A percentile compares a stretch with the other conserved stretches of the same genome.
These are phyloP conservation scores for Orthonyx spaldingii DNA, from an alignment of 2,113 vertebrate genomes.

Conservation along the genomic window DNA sequence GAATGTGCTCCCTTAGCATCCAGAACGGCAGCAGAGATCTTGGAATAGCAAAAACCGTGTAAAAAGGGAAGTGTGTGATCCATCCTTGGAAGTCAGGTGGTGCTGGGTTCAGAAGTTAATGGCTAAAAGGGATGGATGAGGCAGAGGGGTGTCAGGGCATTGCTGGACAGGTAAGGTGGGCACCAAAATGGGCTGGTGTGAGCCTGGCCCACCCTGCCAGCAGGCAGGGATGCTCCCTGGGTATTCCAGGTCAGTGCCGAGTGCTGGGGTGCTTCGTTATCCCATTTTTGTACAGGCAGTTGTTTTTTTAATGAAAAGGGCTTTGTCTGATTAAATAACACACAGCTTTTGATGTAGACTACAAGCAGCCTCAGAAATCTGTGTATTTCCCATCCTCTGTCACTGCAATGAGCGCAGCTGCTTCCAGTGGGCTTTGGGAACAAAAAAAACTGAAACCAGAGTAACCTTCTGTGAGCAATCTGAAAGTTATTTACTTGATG, in stretches of 20 bases:
- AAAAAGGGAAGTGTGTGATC: background rate
- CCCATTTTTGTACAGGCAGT: background rate
- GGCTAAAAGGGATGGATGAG: background rate
- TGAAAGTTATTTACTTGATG: constrained; percentile 36
- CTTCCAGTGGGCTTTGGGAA: constrained; percentile 6
- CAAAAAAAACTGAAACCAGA: background rate
- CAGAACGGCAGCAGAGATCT: background rate
- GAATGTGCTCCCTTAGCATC: background rate
- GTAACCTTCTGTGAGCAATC: constrained; percentile 15
- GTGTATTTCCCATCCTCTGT: background rate
- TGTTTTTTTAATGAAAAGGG: background rate
- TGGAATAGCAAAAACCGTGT: background rate
- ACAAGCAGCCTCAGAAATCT: background rate
- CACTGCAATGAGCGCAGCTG: background rate
- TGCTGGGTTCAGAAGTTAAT: background rate
- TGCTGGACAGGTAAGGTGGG: rapidly evolving
- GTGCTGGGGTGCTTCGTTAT: background rate
- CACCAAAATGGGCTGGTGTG: rapidly evolving
- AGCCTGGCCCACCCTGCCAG: background rate
- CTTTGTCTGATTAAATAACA: constrained; percentile 13
- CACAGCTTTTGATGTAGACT: background rate
- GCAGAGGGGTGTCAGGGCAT: background rate
- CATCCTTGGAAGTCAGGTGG: background rate
- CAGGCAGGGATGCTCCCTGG: background rate
- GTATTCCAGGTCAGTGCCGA: background rate